Conservation (phyloP, 2,113 vertebrate genomes). For the Callaeas wilsoni region DNA sequence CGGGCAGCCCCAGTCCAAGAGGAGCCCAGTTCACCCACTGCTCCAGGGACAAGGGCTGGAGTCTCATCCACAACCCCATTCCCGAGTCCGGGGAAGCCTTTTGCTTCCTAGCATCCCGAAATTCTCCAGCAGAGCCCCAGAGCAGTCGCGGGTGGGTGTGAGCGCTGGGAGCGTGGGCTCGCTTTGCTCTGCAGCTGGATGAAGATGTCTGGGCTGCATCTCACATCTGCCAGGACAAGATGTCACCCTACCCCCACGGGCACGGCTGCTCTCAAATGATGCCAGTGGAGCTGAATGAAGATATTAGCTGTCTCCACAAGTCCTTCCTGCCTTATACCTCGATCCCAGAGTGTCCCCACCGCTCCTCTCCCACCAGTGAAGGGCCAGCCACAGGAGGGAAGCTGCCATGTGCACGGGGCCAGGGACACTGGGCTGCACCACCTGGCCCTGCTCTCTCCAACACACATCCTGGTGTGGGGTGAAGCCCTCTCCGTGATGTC, state of each 20-base stretch:
- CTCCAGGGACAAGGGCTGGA: not conserved
- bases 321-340: not conserved
- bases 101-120: not conserved
- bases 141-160: not conserved
- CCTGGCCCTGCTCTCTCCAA: not conserved
- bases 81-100: not conserved
- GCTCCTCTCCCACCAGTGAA: not conserved
- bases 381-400: not conserved
- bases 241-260: not conserved
- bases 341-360: not conserved
- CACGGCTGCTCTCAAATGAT: not conserved
- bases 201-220: not conserved
- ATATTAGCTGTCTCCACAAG: not conserved
- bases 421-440: not conserved
- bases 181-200: not conserved
- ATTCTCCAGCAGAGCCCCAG: not conserved
- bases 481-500: not conserved
- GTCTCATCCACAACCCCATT: accelerated
- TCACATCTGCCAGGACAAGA: not conserved
- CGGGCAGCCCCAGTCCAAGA: accelerated
- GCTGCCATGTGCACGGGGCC: accelerated
- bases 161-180: accelerated
- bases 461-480: accelerated
- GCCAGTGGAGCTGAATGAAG: not conserved
- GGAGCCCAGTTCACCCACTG: not conserved